A percentile compares a stretch with the other conserved stretches of the same genome.
These are phyloP conservation scores for Drosophila recens DNA, from an alignment of 2,888 invertebrate genomes.

Conservation along the genomic window DNA sequence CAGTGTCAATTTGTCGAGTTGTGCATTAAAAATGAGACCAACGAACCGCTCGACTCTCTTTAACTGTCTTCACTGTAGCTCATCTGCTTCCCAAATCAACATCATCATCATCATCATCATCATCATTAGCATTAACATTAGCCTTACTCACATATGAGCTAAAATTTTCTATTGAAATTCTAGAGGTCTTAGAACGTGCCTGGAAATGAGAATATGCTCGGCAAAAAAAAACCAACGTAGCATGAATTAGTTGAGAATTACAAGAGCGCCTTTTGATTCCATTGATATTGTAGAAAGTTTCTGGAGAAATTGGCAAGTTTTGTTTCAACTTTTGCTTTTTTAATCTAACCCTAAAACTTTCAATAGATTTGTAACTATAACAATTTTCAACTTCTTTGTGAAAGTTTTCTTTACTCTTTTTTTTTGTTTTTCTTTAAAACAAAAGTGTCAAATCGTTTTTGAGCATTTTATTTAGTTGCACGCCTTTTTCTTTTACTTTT, in stretches of 20 bases:
- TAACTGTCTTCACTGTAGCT: slow-evolving; percentile 23
- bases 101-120: slow-evolving; percentile 15
- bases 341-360: slow-evolving; percentile 17
- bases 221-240: background rate
- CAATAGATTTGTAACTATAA: slow-evolving; percentile 20
- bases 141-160: slow-evolving; percentile 10
- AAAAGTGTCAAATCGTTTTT: slow-evolving; percentile 56
- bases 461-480: slow-evolving; percentile 49
- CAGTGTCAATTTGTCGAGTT: slow-evolving; percentile 61
- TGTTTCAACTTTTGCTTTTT: slow-evolving; percentile 5
- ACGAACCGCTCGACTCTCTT: slow-evolving; percentile 25
- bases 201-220: slow-evolving; percentile 33
- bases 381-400: slow-evolving; percentile 53
- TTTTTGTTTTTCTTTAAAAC: slow-evolving; percentile 8
- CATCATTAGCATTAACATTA: slow-evolving; percentile 1
- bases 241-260: slow-evolving; percentile 49
- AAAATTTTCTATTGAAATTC: slow-evolving; percentile 14
- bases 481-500: slow-evolving; percentile 59
- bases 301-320: slow-evolving; percentile 13
- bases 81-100: slow-evolving; percentile 18
- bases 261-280: slow-evolving; percentile 36
- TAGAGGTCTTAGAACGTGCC: slow-evolving; percentile 48
- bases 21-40: slow-evolving; percentile 56
- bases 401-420: slow-evolving; percentile 54
- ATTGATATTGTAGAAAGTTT: slow-evolving; percentile 66